phyloP scores from a whole-genome alignment of 2,113 vertebrate genomes.

The Miniopterus natalensis region DNA sequence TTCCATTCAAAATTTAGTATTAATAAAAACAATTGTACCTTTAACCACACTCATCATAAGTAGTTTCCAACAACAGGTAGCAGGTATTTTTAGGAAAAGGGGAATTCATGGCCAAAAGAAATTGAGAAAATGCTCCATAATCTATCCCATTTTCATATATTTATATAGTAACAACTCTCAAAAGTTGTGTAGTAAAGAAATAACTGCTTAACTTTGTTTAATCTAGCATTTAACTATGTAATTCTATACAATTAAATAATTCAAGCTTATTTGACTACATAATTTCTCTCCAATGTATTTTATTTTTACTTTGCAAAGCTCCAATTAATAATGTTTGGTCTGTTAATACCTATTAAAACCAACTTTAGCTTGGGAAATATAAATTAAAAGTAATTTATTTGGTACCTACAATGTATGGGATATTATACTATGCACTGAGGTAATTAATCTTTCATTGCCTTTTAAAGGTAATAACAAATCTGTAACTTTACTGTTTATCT shows the following conservation, averaged over 20 bases:
- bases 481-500: not conserved
- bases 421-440: not conserved
- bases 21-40: not conserved
- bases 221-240: not conserved
- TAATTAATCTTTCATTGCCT: not conserved
- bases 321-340: not conserved
- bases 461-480: not conserved
- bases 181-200: not conserved
- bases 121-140: not conserved
- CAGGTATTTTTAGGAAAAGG: not conserved
- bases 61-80: not conserved
- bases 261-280: not conserved
- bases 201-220: not conserved
- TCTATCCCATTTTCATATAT: not conserved
- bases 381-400: constrained; percentile 45
- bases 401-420: not conserved
- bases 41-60: not conserved
- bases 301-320: not conserved
- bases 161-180: not conserved
- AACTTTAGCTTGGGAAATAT: not conserved
- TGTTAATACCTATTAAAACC: not conserved
- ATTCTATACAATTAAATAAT: constrained; percentile 9
- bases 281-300: not conserved
- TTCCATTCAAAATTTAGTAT: not conserved
- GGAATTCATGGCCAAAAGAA: not conserved